A percentile compares a stretch with the other conserved stretches of the same genome.
Conservation (phyloP, 2,797 vertebrate genomes). For the Argya squamiceps region DNA sequence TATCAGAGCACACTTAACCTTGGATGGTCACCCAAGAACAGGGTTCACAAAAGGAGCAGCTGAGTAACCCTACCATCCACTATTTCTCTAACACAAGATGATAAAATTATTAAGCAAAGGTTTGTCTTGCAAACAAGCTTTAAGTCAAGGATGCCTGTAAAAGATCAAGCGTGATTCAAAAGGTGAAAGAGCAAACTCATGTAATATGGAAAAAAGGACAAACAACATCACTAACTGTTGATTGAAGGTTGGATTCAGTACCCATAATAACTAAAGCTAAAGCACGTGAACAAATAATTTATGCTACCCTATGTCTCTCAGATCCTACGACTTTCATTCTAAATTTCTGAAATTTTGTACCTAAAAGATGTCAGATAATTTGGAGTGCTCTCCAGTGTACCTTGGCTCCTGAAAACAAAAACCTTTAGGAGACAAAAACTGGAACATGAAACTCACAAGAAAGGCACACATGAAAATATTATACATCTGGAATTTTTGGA, state of each 20-base stretch:
- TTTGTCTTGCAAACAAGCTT: neutral
- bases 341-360: neutral
- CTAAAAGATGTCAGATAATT: neutral
- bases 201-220: neutral
- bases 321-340: neutral
- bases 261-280: neutral
- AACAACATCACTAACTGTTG: neutral
- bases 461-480: neutral
- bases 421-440: neutral
- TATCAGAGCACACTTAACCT: neutral
- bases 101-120: neutral
- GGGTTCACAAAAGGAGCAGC: neutral
- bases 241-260: neutral
- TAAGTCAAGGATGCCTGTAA: neutral
- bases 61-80: neutral
- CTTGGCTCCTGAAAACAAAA: neutral
- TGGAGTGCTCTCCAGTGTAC: neutral
- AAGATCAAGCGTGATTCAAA: neutral
- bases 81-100: neutral
- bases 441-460: neutral
- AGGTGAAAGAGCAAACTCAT: neutral
- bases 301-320: fast-evolving
- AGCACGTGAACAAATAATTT: neutral
- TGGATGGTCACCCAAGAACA: neutral
- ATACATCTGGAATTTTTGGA: neutral